phyloP scores from a whole-genome alignment of 2,113 vertebrate species.

The Coptodon bakossiorum region DNA sequence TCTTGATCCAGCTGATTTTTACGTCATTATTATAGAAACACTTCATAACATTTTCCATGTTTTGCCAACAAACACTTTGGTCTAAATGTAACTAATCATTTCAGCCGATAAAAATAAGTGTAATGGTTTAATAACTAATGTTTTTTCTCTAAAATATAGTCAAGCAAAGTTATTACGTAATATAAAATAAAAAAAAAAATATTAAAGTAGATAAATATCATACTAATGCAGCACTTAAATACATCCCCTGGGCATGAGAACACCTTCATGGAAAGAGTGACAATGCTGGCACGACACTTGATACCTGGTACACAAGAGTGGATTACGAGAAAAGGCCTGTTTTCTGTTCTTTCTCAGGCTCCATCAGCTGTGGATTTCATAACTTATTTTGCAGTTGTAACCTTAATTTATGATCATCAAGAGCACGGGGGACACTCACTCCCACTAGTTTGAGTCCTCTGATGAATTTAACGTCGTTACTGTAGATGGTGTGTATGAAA shows the following conservation, averaged over 20 bases:
- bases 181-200: background rate
- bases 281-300: background rate
- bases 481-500: background rate
- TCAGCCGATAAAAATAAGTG: background rate
- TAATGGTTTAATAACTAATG: background rate
- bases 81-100: background rate
- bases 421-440: background rate
- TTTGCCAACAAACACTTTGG: background rate
- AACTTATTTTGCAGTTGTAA: background rate
- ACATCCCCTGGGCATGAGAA: background rate
- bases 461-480: background rate
- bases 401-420: background rate
- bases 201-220: background rate
- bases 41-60: background rate
- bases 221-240: background rate
- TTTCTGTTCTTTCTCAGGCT: background rate
- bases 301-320: background rate
- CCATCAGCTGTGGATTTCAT: slow-evolving; percentile 10
- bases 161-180: background rate
- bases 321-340: background rate
- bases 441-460: background rate
- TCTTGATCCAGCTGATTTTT: background rate
- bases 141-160: background rate
- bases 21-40: background rate
- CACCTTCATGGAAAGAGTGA: background rate